phyloP scores from a whole-genome alignment of 2,113 vertebrate genomes.

The Eurypyga helias region DNA sequence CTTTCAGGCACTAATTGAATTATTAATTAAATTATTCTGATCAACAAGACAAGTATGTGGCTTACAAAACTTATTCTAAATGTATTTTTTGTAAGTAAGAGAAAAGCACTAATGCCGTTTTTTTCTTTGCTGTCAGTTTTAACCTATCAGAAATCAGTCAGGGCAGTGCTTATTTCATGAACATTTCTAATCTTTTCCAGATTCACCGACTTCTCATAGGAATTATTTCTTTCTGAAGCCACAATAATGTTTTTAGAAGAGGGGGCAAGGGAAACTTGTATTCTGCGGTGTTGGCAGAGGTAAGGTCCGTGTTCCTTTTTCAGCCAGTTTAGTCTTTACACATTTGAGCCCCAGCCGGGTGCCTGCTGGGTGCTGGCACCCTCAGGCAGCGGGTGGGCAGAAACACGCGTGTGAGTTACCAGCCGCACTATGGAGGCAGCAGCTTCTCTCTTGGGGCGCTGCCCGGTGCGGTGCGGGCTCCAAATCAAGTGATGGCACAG shows the following conservation, averaged over 20 bases:
- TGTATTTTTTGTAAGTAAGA: not conserved
- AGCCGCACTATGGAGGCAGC: not conserved
- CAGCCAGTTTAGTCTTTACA: not conserved
- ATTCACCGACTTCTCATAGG: not conserved
- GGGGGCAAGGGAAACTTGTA: not conserved
- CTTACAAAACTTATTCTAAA: slow-evolving; percentile 7
- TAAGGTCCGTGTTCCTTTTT: not conserved
- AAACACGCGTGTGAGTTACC: not conserved
- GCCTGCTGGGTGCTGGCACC: not conserved
- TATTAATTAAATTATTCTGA: slow-evolving; percentile 29
- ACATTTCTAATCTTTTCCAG: slow-evolving; percentile 28
- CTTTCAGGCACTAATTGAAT: not conserved
- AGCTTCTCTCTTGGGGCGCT: not conserved
- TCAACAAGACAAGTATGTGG: slow-evolving; percentile 12
- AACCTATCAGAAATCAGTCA: slow-evolving; percentile 20
- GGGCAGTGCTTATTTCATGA: not conserved
- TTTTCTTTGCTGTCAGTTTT: slow-evolving; percentile 2
- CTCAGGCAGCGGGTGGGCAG: not conserved
- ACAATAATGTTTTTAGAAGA: not conserved
- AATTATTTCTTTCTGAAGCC: not conserved
- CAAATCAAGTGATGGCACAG: not conserved
- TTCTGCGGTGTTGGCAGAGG: not conserved
- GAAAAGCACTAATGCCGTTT: not conserved
- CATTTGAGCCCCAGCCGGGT: not conserved
- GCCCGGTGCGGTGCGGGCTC: not conserved